Base-by-base conservation (phyloP, 92 coral and sea anemone species). In the Parazoanthus atlanticus region DNA sequence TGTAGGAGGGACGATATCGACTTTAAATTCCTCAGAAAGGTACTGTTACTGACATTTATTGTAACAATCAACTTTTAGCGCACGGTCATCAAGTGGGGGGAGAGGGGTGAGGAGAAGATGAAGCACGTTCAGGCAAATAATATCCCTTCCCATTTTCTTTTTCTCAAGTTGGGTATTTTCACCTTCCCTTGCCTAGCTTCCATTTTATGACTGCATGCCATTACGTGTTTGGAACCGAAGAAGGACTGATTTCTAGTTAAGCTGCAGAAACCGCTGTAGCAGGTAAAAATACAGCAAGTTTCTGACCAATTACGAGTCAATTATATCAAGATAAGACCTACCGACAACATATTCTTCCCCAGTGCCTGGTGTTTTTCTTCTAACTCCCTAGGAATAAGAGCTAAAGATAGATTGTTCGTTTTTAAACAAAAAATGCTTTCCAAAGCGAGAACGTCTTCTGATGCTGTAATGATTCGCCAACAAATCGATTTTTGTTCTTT, bases 1-100 rank as follows among this genome's bases (percentile, higher is more conserved):
- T 93, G 94, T 74, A 94, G 89, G 47, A 90, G 99, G 56, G 99
- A 96, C 85, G 99, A 96, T 76, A 91, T 96, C 47, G 99, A 96
- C 86, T 96, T 96, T 86, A 96, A 96, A 70, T 96, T 77, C 81
- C 89, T 96, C 47, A 90, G 91, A 70, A 96, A 96, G 98, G 99
- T 95, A 78, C 8, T 32, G 7, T 23, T 17, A 29, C 79, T 32
- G 79, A 32, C 1, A 0, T 3, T 32, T 40, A 17, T 74, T 74
- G 11, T 2, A 36, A 2, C 21, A 4, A 3, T 72, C 19, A 8
- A 72, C 12, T 21, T 28, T 23, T 40, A 74, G 79, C 8, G 7
- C 10, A 61, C 16, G 28, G 69, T 23, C 66, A 16, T 56, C 6
- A 56, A 56, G 66, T 1, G n/a, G 21, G 23, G 5, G 66, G 66